These are phyloP conservation scores for Salvelinus namaycush DNA, from an alignment of 2,113 vertebrate genomes.

Conservation along the genomic window DNA sequence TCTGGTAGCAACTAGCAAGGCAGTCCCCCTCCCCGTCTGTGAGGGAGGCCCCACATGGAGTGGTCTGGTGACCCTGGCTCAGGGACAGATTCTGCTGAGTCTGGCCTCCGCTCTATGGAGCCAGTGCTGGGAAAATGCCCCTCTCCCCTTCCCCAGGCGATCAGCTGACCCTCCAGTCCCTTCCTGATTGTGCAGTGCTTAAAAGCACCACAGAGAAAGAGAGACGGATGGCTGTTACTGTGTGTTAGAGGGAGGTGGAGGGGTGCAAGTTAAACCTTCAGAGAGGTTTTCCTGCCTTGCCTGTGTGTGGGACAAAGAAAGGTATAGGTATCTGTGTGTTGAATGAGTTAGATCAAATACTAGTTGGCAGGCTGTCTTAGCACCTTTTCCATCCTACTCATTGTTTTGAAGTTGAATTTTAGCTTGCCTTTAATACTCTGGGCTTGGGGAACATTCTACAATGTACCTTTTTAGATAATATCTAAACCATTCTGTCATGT, in stretches of 20 bases:
- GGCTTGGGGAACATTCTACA: background rate
- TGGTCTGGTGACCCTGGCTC: background rate
- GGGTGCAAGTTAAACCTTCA: background rate
- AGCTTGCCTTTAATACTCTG: background rate
- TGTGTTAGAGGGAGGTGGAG: background rate
- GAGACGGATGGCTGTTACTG: background rate
- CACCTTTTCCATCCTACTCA: background rate
- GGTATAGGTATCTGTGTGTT: too few relatives aligned
- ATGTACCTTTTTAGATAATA: background rate
- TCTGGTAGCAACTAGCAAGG: background rate
- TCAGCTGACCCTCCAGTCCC: slow-evolving; percentile 32
- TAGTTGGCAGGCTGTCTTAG: too few relatives aligned
- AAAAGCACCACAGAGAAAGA: slow-evolving; percentile 1
- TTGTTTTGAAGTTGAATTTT: background rate
- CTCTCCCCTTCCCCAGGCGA: background rate
- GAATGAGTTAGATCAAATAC: too few relatives aligned
- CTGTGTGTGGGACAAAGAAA: background rate
- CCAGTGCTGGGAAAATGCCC: background rate
- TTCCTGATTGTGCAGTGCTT: slow-evolving; percentile 26
- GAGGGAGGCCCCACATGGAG: background rate
- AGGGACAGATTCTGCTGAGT: slow-evolving; percentile 23
- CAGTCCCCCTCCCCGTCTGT: background rate
- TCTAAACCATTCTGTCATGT: background rate
- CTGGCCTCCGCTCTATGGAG: background rate
- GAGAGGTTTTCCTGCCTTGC: background rate